Percentiles rank a stretch among this genome's conserved stretches.
Evolutionary conservation across 2,113 vertebrate genomes (phyloP).

Genomic region (Pseudorhombus dupliciocellatus): DNA sequence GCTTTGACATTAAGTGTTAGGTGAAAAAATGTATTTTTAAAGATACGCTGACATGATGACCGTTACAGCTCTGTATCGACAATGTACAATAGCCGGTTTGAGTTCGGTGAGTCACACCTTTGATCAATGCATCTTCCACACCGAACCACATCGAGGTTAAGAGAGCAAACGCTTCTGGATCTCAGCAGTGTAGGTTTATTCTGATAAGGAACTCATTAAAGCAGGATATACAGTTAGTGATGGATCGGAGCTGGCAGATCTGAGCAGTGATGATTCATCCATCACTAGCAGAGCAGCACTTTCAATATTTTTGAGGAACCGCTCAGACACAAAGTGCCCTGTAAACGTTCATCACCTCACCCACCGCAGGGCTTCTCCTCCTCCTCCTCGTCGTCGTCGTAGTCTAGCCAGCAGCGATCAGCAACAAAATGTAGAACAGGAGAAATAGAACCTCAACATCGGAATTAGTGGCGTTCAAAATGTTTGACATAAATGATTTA

Average conservation of each 20-base stretch:
- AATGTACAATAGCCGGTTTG: slow-evolving; percentile 27
- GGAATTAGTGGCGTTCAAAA: slow-evolving; percentile 22
- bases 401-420: slow-evolving; percentile 26
- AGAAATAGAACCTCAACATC: slow-evolving; percentile 14
- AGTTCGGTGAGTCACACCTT: slow-evolving; percentile 54
- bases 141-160: slow-evolving; percentile 45
- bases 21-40: neutral
- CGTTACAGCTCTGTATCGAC: slow-evolving; percentile 27
- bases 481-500: too few species aligned
- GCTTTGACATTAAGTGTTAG: slow-evolving; percentile 12
- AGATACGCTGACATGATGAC: slow-evolving; percentile 11
- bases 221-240: slow-evolving; percentile 59
- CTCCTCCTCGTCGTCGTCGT: too few species aligned
- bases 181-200: slow-evolving; percentile 63
- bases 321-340: slow-evolving; percentile 44
- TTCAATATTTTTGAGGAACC: slow-evolving; percentile 57
- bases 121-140: slow-evolving; percentile 47
- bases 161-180: slow-evolving; percentile 65
- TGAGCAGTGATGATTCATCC: slow-evolving; percentile 74
- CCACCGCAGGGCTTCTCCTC: slow-evolving; percentile 11
- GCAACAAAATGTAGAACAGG: slow-evolving; percentile 26
- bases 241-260: slow-evolving; percentile 41
- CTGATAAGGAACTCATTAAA: slow-evolving; percentile 74
- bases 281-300: slow-evolving; percentile 63
- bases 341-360: slow-evolving; percentile 31